Evolutionary conservation across 2,888 invertebrate species (phyloP).

Genomic region (Strigamia transsilvanica): DNA sequence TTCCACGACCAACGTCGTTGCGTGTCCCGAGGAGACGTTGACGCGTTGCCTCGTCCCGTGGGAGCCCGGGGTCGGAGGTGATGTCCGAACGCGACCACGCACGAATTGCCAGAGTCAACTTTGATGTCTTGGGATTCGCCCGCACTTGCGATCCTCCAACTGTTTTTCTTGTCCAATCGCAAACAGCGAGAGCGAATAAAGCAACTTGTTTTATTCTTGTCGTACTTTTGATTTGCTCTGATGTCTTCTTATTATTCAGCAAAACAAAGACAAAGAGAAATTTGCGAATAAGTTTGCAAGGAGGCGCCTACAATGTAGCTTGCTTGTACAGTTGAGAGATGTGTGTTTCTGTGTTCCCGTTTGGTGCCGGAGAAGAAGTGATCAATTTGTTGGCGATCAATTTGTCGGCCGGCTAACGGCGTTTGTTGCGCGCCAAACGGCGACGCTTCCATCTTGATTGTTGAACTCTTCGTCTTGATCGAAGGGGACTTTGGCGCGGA

Average conservation of each 20-base stretch:
- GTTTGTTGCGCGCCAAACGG: neutral
- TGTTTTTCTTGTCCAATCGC: too few species aligned
- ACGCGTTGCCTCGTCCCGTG: neutral
- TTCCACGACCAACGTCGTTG: neutral
- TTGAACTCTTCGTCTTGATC: neutral
- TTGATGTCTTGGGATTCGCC: neutral
- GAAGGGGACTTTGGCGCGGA: neutral
- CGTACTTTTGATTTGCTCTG: too few species aligned
- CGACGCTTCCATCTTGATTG: neutral
- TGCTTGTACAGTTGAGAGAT: too few species aligned
- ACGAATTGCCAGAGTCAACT: neutral
- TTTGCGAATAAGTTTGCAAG: too few species aligned
- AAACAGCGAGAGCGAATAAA: too few species aligned
- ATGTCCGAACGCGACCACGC: neutral
- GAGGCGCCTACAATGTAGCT: too few species aligned
- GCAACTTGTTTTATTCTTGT: too few species aligned
- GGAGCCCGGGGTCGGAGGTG: neutral
- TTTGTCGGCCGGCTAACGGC: neutral
- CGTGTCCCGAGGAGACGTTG: constrained; percentile 14
- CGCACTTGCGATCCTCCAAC: neutral
- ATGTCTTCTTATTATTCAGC: too few species aligned
- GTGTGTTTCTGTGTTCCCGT: too few species aligned
- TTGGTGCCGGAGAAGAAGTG: too few species aligned
- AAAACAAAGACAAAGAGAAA: too few species aligned
- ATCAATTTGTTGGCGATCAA: too few species aligned